A percentile compares a stretch with the other conserved stretches of the same genome.
phyloP scores from a whole-genome alignment of 2,888 invertebrate genomes.

The Lepidochitona cinerea region DNA sequence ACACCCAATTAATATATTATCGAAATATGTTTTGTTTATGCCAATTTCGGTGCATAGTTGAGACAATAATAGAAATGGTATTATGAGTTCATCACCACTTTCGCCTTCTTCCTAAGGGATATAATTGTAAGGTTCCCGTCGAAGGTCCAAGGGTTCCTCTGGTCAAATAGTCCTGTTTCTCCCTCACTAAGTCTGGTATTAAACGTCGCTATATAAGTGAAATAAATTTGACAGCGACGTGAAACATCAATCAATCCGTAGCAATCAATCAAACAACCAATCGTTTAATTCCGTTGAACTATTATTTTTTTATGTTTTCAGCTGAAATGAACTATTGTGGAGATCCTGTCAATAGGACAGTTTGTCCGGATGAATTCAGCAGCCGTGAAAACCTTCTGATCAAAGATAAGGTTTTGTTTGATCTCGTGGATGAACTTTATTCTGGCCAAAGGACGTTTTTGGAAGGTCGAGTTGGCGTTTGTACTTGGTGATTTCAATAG shows the following conservation, averaged over 20 bases:
- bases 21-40: background rate
- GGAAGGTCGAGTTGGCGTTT: background rate
- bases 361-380: background rate
- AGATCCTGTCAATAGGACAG: background rate
- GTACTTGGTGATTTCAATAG: constrained; percentile 2
- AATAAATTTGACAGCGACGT: background rate
- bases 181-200: too few relatives aligned
- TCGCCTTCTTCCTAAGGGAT: too few relatives aligned
- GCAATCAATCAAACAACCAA: background rate
- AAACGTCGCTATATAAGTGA: background rate
- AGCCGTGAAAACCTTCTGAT: background rate
- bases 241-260: background rate
- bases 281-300: background rate
- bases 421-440: background rate
- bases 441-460: background rate
- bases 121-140: too few relatives aligned
- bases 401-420: background rate
- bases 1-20: background rate
- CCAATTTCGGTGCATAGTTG: background rate
- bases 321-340: constrained; percentile 4
- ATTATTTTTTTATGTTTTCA: background rate
- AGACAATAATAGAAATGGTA: background rate
- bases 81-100: background rate
- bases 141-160: too few relatives aligned
- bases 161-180: too few relatives aligned